These are phyloP conservation scores for Catharus fuscescens DNA, from an alignment of 2,113 vertebrate genomes.

Conservation along the genomic window DNA sequence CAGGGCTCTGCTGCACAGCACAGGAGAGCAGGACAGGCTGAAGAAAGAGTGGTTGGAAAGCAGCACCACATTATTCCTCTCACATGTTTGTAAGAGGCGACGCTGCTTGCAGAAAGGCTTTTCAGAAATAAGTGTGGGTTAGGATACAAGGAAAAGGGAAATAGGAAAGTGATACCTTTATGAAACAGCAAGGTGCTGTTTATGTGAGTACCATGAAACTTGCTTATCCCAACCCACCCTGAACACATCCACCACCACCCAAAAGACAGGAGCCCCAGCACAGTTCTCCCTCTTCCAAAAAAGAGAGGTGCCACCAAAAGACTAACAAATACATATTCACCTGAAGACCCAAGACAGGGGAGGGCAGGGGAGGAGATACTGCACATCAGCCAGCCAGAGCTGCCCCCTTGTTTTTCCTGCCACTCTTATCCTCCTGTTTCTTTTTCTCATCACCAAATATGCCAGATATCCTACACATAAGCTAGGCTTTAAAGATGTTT, in stretches of 20 bases:
- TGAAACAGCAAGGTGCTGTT: neutral
- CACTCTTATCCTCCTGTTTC: neutral
- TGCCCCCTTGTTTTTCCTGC: neutral
- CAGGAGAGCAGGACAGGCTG: neutral
- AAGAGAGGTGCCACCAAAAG: neutral
- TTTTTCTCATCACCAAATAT: neutral
- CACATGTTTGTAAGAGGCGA: accelerated
- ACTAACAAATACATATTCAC: neutral
- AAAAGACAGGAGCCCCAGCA: neutral
- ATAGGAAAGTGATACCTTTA: neutral
- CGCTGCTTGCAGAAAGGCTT: neutral
- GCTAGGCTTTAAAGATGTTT: neutral
- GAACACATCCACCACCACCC: neutral
- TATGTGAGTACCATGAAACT: neutral
- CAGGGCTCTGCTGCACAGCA: neutral
- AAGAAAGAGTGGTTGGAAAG: neutral
- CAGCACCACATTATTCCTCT: neutral
- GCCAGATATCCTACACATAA: neutral
- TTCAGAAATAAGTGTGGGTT: neutral
- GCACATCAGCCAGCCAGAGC: neutral
- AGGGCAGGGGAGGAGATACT: neutral
- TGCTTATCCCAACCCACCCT: neutral
- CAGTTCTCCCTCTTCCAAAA: neutral
- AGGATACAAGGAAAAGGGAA: neutral
- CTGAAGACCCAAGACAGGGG: neutral